These are phyloP conservation scores for Gymnothorax reevesii DNA, from an alignment of 2,797 vertebrate species.

Conservation along the genomic window DNA sequence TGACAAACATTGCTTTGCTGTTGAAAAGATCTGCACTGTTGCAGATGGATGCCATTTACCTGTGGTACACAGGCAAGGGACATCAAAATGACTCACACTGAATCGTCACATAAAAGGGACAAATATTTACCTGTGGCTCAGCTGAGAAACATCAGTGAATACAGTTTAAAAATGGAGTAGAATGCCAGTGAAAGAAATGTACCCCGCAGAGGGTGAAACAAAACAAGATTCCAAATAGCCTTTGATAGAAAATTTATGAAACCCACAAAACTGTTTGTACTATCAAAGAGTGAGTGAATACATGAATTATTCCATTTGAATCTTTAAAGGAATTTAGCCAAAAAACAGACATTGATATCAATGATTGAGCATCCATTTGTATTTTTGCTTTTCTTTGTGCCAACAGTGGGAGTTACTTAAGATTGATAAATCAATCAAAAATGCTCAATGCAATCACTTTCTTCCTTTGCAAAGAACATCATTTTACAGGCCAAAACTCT, in stretches of 20 bases:
- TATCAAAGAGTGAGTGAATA: background rate
- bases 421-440: background rate
- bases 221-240: background rate
- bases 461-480: background rate
- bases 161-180: background rate
- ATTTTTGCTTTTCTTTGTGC: background rate
- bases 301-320: background rate
- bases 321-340: background rate
- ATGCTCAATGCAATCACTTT: background rate
- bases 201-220: background rate
- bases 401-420: background rate
- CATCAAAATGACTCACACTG: background rate
- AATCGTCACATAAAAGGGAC: background rate
- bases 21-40: background rate
- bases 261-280: background rate
- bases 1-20: background rate
- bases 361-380: background rate
- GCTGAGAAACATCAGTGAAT: background rate
- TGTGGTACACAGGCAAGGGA: background rate
- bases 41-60: background rate
- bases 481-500: background rate
- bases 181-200: background rate
- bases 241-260: conserved; percentile 16
- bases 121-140: conserved; percentile 3
- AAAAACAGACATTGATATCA: background rate